These are phyloP conservation scores for Laticauda colubrina DNA, from an alignment of 2,113 vertebrate species.

Conservation along the genomic window DNA sequence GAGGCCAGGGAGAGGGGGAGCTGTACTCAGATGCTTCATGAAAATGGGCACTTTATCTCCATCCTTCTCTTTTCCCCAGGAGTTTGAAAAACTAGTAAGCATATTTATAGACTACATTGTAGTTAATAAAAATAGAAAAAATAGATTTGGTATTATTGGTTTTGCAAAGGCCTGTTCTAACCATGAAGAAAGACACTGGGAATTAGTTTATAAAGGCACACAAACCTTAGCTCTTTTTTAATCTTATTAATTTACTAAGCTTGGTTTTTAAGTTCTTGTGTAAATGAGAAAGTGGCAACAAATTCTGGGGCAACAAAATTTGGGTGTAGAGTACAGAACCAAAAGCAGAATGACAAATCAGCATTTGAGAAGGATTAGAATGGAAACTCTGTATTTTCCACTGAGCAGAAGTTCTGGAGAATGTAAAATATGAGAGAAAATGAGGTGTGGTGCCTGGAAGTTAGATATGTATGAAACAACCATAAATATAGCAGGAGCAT, in stretches of 20 bases:
- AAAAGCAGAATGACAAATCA: background rate
- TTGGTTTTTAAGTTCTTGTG: background rate
- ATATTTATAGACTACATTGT: background rate
- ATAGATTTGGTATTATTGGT: background rate
- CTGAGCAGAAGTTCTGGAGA: background rate
- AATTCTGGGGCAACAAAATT: background rate
- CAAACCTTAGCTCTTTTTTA: background rate
- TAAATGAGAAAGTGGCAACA: background rate
- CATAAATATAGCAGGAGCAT: background rate
- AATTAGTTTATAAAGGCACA: background rate
- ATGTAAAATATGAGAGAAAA: background rate
- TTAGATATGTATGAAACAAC: background rate
- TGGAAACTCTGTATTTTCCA: background rate
- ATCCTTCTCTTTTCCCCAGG: background rate
- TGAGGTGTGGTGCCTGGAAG: slow-evolving; percentile 5
- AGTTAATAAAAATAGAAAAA: background rate
- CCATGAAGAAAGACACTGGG: background rate
- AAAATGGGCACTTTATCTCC: background rate
- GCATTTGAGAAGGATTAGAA: background rate
- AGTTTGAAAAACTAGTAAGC: background rate
- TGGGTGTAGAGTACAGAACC: slow-evolving; percentile 2
- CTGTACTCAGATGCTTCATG: background rate
- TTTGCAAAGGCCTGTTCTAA: background rate
- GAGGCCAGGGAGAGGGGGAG: background rate
- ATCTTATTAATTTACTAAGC: background rate